Conservation (phyloP, 1,140 invertebrate genomes). For the Helicoverpa armigera region DNA sequence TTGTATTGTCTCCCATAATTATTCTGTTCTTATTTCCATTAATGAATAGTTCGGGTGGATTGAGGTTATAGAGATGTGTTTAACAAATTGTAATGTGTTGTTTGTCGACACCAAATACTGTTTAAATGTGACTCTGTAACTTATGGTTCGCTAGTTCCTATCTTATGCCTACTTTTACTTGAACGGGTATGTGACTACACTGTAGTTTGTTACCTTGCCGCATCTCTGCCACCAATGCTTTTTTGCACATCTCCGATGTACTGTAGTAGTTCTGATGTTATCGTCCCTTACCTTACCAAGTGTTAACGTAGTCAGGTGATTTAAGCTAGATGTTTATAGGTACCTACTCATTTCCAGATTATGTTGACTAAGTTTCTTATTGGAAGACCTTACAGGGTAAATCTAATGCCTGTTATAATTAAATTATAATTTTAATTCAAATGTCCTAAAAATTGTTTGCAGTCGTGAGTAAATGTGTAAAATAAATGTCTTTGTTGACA, state of each 20-base stretch:
- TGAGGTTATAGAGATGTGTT: no score
- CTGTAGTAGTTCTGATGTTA: not conserved
- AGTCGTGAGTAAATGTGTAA: slow-evolving; percentile 24
- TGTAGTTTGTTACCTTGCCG: not conserved
- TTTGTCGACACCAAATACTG: no score
- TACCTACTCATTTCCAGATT: not conserved
- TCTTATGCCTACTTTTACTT: no score
- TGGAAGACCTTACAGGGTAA: not conserved
- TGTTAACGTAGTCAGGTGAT: not conserved
- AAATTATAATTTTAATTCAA: not conserved
- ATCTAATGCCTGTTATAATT: not conserved
- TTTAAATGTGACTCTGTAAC: no score
- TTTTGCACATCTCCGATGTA: not conserved
- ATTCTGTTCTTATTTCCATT: no score
- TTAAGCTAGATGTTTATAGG: no score
- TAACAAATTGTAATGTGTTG: no score
- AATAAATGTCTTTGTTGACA: slow-evolving; percentile 41
- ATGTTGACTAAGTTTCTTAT: not conserved
- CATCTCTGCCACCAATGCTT: not conserved
- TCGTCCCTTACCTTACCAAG: not conserved
- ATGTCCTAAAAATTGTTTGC: slow-evolving; percentile 13
- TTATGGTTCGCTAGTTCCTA: no score
- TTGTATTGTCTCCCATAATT: no score
- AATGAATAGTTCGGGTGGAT: no score
- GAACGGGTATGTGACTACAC: no score